Evolutionary conservation across 1,140 invertebrate species (phyloP), one percentile per base, ranked within the genome.

Genomic region (Eciton burchellii): DNA sequence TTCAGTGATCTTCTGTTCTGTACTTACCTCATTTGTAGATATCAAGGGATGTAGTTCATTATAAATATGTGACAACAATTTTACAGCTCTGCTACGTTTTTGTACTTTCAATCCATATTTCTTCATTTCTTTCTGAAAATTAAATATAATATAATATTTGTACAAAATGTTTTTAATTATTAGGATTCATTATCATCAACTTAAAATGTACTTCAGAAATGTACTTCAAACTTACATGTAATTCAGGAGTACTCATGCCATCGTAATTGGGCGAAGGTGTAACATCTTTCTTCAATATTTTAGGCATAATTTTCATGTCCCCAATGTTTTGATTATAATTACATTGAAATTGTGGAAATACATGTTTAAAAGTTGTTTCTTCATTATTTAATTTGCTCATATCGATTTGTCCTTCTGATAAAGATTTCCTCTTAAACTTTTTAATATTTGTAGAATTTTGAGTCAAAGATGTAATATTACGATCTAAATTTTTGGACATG

Each of bases 41-140:
- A 84, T 62, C 76, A 65, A 76, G 21, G 92, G 92, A 87, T 95
- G 94, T 19, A 93, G 89, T 83, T 94, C 90, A 5, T 94, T 89
- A 82, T 94, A 94, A 84, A 95, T 94, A 63, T 94, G 92, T 41
- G 89, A 88, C 54, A 95, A 91, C 35, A 95, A 74, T 84, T 92
- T 86, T 45, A 93, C 92, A 16, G 94, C 94, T 83, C 92, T 93
- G 4, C 88, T 83, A 21, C 93, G 91, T 41, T 89, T 92, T 26
- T 94, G 88, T 21, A 89, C 84, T 60, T 94, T 94, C 8, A 95
- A 77, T 68, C 94, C 94, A 85, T 91, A 94, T 77, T 91, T 93
- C 14, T 92, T 86, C 65, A 95, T 89, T 84, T 94, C 92, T 88
- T 84, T 88, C 94, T 95, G 76, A 19, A 83, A 60, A 85, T 60